phyloP scores from a whole-genome alignment of 2,888 invertebrate genomes.

The Choristoneura rosaceana region DNA sequence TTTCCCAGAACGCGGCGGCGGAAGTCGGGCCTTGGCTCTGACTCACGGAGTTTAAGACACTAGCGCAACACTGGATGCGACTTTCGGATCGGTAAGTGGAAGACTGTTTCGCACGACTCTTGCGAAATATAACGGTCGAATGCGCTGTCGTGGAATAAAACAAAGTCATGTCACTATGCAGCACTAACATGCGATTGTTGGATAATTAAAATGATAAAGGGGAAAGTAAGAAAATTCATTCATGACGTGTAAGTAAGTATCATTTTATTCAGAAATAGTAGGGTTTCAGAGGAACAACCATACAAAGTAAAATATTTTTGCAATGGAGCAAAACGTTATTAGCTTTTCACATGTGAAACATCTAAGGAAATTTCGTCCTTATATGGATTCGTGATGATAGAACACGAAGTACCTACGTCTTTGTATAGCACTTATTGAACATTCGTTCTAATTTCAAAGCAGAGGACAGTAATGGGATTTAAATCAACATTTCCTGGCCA shows the following conservation, averaged over 20 bases:
- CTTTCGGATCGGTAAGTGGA: conserved; percentile 61
- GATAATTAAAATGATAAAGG: conserved; percentile 8
- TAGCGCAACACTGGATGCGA: conserved; percentile 50
- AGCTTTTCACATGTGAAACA: too few relatives aligned
- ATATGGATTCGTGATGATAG: too few relatives aligned
- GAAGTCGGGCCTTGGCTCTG: conserved; percentile 72
- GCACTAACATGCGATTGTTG: conserved; percentile 9
- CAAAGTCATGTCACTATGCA: conserved; percentile 20
- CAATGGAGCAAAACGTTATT: too few relatives aligned
- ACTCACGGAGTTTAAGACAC: conserved; percentile 51
- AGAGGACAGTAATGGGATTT: too few relatives aligned
- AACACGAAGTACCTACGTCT: too few relatives aligned
- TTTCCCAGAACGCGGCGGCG: conserved; percentile 66
- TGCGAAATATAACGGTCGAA: conserved; percentile 36
- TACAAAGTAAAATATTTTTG: too few relatives aligned
- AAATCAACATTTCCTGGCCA: too few relatives aligned
- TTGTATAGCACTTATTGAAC: too few relatives aligned
- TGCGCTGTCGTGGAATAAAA: conserved; percentile 30
- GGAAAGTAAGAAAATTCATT: conserved; percentile 9
- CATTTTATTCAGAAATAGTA: too few relatives aligned
- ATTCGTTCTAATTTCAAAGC: too few relatives aligned
- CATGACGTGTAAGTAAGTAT: not conserved
- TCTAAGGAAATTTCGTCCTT: too few relatives aligned
- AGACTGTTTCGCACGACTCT: conserved; percentile 33
- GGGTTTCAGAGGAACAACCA: too few relatives aligned